A percentile compares a stretch with the other conserved stretches of the same genome.
Evolutionary conservation across 1,140 invertebrate species (phyloP).

Genomic region (Aphaenogaster ashmeadi): DNA sequence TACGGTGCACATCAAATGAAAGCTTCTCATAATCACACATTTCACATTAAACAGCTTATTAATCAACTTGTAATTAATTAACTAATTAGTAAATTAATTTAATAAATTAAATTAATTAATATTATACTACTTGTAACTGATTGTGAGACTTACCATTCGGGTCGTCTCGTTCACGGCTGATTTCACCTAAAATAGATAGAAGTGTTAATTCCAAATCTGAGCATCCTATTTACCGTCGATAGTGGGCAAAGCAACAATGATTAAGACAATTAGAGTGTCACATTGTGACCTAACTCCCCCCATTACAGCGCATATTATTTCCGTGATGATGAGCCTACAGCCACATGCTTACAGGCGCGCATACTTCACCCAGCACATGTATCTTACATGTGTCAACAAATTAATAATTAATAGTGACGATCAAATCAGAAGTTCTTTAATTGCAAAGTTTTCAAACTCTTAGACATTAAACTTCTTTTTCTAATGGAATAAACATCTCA

Average conservation of each 20-base stretch:
- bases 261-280: slow-evolving; percentile 73
- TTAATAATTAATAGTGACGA: slow-evolving; percentile 28
- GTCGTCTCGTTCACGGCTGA: slow-evolving; percentile 88
- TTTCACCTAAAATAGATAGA: slow-evolving; percentile 87
- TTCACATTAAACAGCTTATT: not conserved
- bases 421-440: slow-evolving; percentile 22
- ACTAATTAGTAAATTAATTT: not conserved
- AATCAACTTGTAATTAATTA: not conserved
- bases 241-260: slow-evolving; percentile 77
- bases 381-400: slow-evolving; percentile 49
- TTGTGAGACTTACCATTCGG: slow-evolving; percentile 86
- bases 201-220: slow-evolving; percentile 63
- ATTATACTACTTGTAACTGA: not conserved
- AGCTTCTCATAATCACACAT: too few relatives aligned
- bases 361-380: slow-evolving; percentile 72
- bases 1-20: too few relatives aligned
- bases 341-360: slow-evolving; percentile 84
- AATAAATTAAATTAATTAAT: slow-evolving; percentile 8
- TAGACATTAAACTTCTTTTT: not conserved
- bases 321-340: slow-evolving; percentile 81
- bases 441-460: not conserved
- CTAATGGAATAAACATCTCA: not conserved
- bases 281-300: slow-evolving; percentile 78
- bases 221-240: slow-evolving; percentile 11
- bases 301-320: slow-evolving; percentile 80